Evolutionary conservation across 2,797 vertebrate species (phyloP).

Genomic region (Calcarius lapponicus): DNA sequence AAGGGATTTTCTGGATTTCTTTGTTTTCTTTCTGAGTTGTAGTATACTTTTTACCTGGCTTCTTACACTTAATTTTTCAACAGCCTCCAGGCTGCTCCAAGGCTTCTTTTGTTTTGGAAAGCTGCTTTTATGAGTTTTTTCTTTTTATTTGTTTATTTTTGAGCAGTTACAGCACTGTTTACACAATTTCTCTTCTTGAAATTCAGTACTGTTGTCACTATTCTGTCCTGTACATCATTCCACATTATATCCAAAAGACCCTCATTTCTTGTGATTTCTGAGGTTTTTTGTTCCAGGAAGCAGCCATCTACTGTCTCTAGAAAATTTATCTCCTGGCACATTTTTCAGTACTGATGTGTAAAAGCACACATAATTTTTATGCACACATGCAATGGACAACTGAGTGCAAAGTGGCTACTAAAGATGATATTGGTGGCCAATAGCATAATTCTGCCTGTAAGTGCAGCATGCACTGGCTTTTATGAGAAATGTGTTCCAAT

Average conservation of each 20-base stretch:
- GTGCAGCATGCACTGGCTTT: background rate
- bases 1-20: background rate
- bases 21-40: background rate
- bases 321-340: background rate
- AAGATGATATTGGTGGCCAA: background rate
- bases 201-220: background rate
- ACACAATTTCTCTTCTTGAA: background rate
- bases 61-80: background rate
- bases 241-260: background rate
- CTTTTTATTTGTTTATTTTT: conserved; percentile 9
- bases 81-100: background rate
- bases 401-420: background rate
- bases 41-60: background rate
- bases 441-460: background rate
- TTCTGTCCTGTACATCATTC: background rate
- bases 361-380: background rate
- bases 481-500: background rate
- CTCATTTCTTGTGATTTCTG: background rate
- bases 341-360: background rate
- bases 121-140: background rate
- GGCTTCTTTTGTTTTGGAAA: conserved; percentile 11
- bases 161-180: background rate
- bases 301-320: background rate
- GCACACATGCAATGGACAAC: background rate
- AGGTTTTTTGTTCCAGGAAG: background rate